These are phyloP conservation scores for Beris morrisii DNA, from an alignment of 2,888 invertebrate genomes.

Conservation along the genomic window DNA sequence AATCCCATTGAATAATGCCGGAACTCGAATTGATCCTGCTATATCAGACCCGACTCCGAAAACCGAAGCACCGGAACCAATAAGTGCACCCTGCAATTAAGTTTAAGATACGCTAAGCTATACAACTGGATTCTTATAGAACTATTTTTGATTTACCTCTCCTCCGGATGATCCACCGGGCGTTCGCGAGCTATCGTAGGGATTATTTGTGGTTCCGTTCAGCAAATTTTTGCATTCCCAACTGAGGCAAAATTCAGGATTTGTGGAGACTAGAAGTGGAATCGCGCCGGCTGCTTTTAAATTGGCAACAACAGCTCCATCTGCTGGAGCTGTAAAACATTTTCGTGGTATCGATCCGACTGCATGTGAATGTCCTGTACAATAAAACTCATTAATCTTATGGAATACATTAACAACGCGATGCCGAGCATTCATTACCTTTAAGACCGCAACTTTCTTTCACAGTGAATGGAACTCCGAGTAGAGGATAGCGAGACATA, in stretches of 20 bases:
- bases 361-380: constrained; percentile 66
- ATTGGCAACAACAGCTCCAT: constrained; percentile 68
- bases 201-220: constrained; percentile 79
- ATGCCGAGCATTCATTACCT: constrained; percentile 58
- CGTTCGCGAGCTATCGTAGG: constrained; percentile 73
- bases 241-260: constrained; percentile 85
- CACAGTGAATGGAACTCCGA: constrained; percentile 80
- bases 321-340: constrained; percentile 60
- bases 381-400: neutral
- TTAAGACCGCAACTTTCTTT: constrained; percentile 77
- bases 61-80: constrained; percentile 73
- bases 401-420: neutral
- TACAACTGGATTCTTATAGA: constrained; percentile 36
- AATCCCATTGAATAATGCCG: constrained; percentile 82
- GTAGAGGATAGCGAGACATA: constrained; percentile 63
- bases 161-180: constrained; percentile 90
- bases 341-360: constrained; percentile 65
- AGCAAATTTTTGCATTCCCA: constrained; percentile 82
- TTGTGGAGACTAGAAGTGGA: constrained; percentile 79
- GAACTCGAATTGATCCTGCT: constrained; percentile 84
- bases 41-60: constrained; percentile 84
- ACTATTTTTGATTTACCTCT: constrained; percentile 61
- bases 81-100: constrained; percentile 67
- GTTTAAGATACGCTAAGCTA: neutral
- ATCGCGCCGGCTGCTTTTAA: constrained; percentile 75